Percentiles rank a stretch among this genome's conserved stretches.
These are phyloP conservation scores for Echinometra lucunter DNA, from an alignment of 53 echinoderm and acorn worm genomes.

Conservation along the genomic window DNA sequence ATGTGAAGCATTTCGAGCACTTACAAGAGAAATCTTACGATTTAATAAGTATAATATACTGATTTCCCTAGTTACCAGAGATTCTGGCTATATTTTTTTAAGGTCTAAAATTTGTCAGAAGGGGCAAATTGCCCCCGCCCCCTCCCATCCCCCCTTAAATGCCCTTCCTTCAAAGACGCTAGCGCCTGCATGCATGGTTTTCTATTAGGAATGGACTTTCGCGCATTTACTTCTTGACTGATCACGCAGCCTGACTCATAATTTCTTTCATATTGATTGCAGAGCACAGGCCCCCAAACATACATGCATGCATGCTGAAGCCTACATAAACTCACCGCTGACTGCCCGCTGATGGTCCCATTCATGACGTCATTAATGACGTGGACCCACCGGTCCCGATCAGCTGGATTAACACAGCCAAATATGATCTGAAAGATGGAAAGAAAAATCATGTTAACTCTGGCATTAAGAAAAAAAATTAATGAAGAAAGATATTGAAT, in stretches of 20 bases:
- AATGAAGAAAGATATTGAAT: no score
- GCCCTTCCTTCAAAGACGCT: no score
- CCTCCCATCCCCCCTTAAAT: no score
- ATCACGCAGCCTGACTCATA: not conserved
- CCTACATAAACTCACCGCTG: constrained; percentile 51
- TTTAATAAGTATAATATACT: no score
- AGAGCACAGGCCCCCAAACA: not conserved
- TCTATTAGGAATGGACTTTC: not conserved
- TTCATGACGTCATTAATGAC: constrained; percentile 72
- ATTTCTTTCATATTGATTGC: constrained; percentile 18
- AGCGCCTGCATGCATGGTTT: not conserved
- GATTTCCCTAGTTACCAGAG: no score
- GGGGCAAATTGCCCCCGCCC: no score
- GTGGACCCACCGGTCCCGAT: constrained; percentile 58
- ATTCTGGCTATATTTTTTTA: no score
- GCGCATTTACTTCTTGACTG: not conserved
- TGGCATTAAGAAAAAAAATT: no score
- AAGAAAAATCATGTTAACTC: not conserved
- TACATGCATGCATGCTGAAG: not conserved
- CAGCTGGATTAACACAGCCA: constrained; percentile 58
- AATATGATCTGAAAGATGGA: constrained; percentile 51
- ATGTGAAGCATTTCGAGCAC: no score
- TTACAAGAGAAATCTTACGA: no score
- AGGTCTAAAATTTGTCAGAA: no score
- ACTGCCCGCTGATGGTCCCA: constrained; percentile 56